Percentiles rank a stretch among this genome's conserved stretches.
phyloP scores from a whole-genome alignment of 2,888 invertebrate genomes.

The Idaea straminata region DNA sequence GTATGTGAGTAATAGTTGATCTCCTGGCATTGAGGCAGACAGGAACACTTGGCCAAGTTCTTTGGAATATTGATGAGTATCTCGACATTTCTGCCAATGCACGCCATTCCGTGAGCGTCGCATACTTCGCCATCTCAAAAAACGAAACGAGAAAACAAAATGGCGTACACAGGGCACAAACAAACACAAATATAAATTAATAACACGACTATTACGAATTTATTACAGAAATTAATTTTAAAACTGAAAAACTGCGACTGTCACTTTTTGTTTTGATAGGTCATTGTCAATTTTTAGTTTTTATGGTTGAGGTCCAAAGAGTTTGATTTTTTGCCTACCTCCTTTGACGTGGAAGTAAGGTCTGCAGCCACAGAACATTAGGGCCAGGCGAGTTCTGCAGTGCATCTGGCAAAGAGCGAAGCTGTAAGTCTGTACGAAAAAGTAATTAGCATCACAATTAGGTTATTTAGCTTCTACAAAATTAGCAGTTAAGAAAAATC shows the following conservation, averaged over 20 bases:
- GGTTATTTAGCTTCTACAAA: no score
- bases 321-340: slow-evolving; percentile 43
- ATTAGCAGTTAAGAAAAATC: no score
- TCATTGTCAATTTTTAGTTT: background rate
- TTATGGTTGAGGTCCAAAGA: background rate
- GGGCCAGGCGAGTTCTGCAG: slow-evolving; percentile 72
- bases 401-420: slow-evolving; percentile 79
- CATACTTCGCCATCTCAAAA: slow-evolving; percentile 71
- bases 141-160: slow-evolving; percentile 5
- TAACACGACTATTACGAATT: background rate
- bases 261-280: slow-evolving; percentile 4
- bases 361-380: slow-evolving; percentile 76
- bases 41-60: slow-evolving; percentile 74
- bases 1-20: slow-evolving; percentile 75
- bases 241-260: background rate
- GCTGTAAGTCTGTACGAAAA: slow-evolving; percentile 66
- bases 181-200: background rate
- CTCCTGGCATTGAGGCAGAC: slow-evolving; percentile 73
- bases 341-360: slow-evolving; percentile 75
- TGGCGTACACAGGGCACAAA: slow-evolving; percentile 1
- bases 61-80: slow-evolving; percentile 74
- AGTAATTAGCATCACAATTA: background rate
- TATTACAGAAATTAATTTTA: background rate
- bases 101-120: slow-evolving; percentile 76
- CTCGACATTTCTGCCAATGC: slow-evolving; percentile 74